Evolutionary conservation across 2,888 invertebrate genomes (phyloP).

Genomic region (Drepana falcataria): DNA sequence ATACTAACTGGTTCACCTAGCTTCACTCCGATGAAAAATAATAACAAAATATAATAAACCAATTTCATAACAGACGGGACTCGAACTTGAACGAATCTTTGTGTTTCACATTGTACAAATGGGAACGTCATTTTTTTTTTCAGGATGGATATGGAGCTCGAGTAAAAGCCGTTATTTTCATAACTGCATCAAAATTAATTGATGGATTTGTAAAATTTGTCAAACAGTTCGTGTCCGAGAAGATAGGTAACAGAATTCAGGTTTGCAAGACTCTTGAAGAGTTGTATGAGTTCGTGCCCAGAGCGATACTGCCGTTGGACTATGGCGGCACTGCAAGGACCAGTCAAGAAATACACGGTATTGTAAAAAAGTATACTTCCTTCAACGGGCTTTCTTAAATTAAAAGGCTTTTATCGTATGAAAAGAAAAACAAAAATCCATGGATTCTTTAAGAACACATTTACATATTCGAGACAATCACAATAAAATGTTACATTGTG

Average conservation of each 20-base stretch:
- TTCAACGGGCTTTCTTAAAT: no score
- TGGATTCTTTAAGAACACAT: no score
- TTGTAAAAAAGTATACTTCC: no score
- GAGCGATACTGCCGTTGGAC: conserved; percentile 14
- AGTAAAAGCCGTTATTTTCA: conserved; percentile 12
- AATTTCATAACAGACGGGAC: no score
- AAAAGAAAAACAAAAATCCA: no score
- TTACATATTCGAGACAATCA: no score
- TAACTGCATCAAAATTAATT: conserved; percentile 16
- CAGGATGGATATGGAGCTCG: conserved; percentile 18
- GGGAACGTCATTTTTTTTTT: conserved; percentile 1
- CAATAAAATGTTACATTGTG: no score
- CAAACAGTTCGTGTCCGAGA: conserved; percentile 13
- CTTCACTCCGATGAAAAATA: no score
- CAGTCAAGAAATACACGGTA: conserved; percentile 7
- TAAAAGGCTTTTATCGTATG: no score
- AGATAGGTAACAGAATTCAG: conserved; percentile 11
- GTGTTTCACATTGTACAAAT: not conserved
- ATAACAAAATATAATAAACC: no score
- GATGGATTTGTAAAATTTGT: conserved; percentile 9
- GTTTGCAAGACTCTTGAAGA: conserved; percentile 10
- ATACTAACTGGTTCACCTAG: no score
- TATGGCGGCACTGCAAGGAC: conserved; percentile 13
- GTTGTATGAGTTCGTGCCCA: conserved; percentile 11
- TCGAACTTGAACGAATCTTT: no score